A percentile compares a stretch with the other conserved stretches of the same genome.
phyloP scores from a whole-genome alignment of 2,888 invertebrate genomes.

The Dorcus parallelipipedus region DNA sequence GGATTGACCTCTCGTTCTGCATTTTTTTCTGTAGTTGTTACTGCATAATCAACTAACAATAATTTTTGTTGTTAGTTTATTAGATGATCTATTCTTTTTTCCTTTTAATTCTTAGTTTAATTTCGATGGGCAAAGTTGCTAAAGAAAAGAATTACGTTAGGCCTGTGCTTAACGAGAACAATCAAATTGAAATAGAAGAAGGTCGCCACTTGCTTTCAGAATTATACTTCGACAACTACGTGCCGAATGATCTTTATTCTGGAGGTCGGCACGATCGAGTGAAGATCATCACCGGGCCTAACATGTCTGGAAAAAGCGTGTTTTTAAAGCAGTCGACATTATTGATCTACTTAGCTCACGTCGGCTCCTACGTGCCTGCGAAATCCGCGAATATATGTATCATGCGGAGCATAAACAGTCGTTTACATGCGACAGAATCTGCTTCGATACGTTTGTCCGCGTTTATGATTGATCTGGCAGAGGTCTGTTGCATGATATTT shows the following conservation, averaged over 20 bases:
- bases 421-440: slow-evolving; percentile 74
- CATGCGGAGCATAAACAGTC: slow-evolving; percentile 70
- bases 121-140: slow-evolving; percentile 45
- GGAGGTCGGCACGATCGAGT: slow-evolving; percentile 54
- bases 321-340: slow-evolving; percentile 82
- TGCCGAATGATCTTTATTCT: slow-evolving; percentile 70
- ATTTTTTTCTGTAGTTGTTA: no score
- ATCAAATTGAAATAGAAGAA: slow-evolving; percentile 40
- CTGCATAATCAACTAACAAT: no score
- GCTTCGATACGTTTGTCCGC: slow-evolving; percentile 77
- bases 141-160: slow-evolving; percentile 41
- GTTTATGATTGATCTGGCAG: slow-evolving; percentile 80
- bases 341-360: slow-evolving; percentile 80
- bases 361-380: slow-evolving; percentile 89
- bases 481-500: slow-evolving; percentile 53
- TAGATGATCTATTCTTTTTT: neutral
- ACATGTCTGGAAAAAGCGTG: slow-evolving; percentile 89
- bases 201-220: slow-evolving; percentile 77
- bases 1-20: no score
- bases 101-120: slow-evolving; percentile 35
- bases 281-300: slow-evolving; percentile 84
- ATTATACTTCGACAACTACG: slow-evolving; percentile 59
- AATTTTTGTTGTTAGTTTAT: neutral
- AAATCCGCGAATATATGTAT: slow-evolving; percentile 67
- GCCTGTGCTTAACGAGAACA: slow-evolving; percentile 42